phyloP scores from a whole-genome alignment of 2,888 invertebrate genomes.

The Panorpa germanica region DNA sequence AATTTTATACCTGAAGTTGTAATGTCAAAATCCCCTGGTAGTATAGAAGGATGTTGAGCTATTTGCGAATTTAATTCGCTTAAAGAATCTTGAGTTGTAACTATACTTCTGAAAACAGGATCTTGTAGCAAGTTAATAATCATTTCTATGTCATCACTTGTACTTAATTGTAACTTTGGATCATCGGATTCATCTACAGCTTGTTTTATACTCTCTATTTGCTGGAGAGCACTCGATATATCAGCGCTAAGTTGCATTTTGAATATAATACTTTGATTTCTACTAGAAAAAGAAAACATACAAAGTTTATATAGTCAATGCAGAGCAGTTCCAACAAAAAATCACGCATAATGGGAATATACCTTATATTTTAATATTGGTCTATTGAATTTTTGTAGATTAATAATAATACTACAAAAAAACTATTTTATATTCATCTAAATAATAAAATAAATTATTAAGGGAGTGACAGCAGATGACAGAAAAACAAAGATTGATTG shows the following conservation, averaged over 20 bases:
- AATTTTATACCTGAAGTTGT: conserved; percentile 43
- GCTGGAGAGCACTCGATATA: conserved; percentile 75
- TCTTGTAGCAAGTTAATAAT: conserved; percentile 71
- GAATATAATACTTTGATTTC: too few relatives aligned
- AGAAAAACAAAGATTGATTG: too few relatives aligned
- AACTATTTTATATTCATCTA: too few relatives aligned
- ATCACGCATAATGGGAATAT: too few relatives aligned
- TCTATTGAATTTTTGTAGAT: too few relatives aligned
- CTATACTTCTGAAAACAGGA: conserved; percentile 78
- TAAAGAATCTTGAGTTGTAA: conserved; percentile 80
- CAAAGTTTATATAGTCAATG: too few relatives aligned
- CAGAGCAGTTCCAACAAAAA: too few relatives aligned
- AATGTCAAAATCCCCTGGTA: conserved; percentile 87
- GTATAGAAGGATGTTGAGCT: conserved; percentile 76
- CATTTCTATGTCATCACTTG: conserved; percentile 63
- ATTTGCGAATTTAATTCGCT: conserved; percentile 73
- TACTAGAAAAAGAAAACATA: too few relatives aligned
- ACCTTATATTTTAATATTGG: too few relatives aligned
- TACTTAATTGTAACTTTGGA: conserved; percentile 50
- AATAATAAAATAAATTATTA: too few relatives aligned
- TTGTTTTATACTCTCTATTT: conserved; percentile 74
- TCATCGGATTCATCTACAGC: conserved; percentile 72
- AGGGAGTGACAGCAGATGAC: too few relatives aligned
- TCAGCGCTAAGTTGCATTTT: conserved; percentile 44
- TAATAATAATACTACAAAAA: too few relatives aligned